Evolutionary conservation across 2,113 vertebrate genomes (phyloP).

Genomic region (Rhynchomys soricoides): DNA sequence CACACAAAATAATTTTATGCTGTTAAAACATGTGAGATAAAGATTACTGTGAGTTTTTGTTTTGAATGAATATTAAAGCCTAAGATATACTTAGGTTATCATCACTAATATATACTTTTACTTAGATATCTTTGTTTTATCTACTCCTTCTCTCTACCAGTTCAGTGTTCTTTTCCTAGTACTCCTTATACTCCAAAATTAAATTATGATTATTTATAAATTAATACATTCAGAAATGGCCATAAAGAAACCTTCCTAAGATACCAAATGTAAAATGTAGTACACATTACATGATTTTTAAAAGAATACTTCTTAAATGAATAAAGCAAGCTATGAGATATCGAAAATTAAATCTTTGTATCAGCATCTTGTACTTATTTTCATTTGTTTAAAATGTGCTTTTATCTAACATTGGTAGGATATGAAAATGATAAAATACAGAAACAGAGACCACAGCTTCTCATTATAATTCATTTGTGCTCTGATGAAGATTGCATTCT

Average conservation of each 20-base stretch:
- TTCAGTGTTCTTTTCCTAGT: background rate
- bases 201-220: constrained; percentile 25
- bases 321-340: constrained; percentile 45
- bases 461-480: constrained; percentile 47
- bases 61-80: background rate
- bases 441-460: constrained; percentile 42
- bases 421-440: constrained; percentile 46
- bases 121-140: background rate
- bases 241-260: background rate
- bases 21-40: background rate
- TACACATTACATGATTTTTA: constrained; percentile 47
- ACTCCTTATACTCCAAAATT: background rate
- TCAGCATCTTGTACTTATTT: constrained; percentile 51
- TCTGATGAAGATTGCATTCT: constrained; percentile 66
- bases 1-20: background rate
- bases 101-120: background rate
- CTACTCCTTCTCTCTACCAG: background rate
- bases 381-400: constrained; percentile 35
- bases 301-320: constrained; percentile 31
- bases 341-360: constrained; percentile 61
- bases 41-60: background rate
- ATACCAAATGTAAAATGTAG: constrained; percentile 54
- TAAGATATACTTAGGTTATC: background rate
- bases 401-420: constrained; percentile 58
- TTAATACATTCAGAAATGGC: background rate